These are phyloP conservation scores for Pardosa pseudoannulata DNA, from an alignment of 2,888 invertebrate species.

Conservation along the genomic window DNA sequence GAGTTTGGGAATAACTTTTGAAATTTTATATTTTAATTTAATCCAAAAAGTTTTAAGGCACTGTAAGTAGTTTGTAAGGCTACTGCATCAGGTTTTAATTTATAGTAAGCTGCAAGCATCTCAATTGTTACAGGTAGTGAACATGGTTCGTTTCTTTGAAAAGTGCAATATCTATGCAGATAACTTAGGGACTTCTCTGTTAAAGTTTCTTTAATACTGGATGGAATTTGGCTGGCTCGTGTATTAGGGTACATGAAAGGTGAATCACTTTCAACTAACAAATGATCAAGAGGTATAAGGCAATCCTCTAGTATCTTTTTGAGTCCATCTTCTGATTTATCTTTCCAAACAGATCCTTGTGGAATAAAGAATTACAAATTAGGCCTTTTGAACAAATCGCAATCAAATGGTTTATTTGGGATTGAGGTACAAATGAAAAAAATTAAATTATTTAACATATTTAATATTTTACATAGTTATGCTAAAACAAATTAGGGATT, in stretches of 20 bases:
- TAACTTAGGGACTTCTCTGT: slow-evolving; percentile 90
- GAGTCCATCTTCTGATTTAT: slow-evolving; percentile 93
- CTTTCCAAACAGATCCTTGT: slow-evolving; percentile 89
- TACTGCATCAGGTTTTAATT: slow-evolving; percentile 90
- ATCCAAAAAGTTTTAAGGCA: slow-evolving; percentile 88
- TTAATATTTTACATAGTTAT: too few relatives aligned
- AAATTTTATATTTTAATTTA: slow-evolving; percentile 43
- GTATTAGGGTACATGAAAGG: slow-evolving; percentile 98
- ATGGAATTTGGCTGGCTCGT: slow-evolving; percentile 91
- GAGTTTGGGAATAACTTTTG: too few relatives aligned
- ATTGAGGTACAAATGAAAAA: too few relatives aligned
- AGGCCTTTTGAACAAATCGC: too few relatives aligned
- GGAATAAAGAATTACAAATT: slow-evolving; percentile 1
- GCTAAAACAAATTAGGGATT: too few relatives aligned
- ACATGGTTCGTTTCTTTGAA: slow-evolving; percentile 97
- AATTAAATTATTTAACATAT: too few relatives aligned
- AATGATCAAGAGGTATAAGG: slow-evolving; percentile 87
- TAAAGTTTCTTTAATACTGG: slow-evolving; percentile 90
- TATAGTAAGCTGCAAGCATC: slow-evolving; percentile 94
- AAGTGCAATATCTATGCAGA: slow-evolving; percentile 93
- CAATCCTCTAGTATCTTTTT: slow-evolving; percentile 88
- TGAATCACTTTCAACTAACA: slow-evolving; percentile 94
- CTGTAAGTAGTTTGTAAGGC: slow-evolving; percentile 93
- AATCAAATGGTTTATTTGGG: too few relatives aligned
- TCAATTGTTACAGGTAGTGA: slow-evolving; percentile 94